These are phyloP conservation scores for Circaetus gallicus DNA, from an alignment of 2,113 vertebrate genomes.

Conservation along the genomic window DNA sequence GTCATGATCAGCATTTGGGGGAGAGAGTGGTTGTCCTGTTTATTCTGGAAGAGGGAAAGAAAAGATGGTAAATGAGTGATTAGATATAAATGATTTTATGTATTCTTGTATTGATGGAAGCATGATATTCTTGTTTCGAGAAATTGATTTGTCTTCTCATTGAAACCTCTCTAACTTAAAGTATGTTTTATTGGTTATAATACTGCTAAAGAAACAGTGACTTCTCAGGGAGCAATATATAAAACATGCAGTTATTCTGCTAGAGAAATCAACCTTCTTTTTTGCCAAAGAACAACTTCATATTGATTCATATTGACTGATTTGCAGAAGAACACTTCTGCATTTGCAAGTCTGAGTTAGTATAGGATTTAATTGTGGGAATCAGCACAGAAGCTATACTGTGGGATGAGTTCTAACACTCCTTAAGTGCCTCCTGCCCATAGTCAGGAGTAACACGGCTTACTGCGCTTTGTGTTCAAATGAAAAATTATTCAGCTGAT, in stretches of 20 bases:
- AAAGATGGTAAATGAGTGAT: background rate
- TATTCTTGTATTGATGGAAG: background rate
- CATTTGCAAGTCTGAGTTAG: background rate
- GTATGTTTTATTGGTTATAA: background rate
- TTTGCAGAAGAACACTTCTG: background rate
- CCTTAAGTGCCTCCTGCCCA: background rate
- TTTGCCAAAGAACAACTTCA: background rate
- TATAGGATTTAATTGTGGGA: background rate
- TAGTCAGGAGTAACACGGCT: accelerated
- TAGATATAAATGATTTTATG: background rate
- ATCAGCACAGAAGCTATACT: accelerated
- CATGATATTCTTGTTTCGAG: background rate
- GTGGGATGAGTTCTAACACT: background rate
- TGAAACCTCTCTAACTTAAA: background rate
- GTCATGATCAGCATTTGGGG: background rate
- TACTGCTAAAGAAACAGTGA: background rate
- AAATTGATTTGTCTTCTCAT: background rate
- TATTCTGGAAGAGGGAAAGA: background rate
- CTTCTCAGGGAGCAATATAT: background rate
- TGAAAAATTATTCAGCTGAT: accelerated
- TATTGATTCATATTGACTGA: accelerated
- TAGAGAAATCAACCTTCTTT: background rate
- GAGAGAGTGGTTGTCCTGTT: background rate
- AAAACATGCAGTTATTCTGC: background rate
- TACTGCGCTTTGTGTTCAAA: accelerated